Conservation (phyloP, 2,113 vertebrate species). For the Poeciliopsis occidentalis region DNA sequence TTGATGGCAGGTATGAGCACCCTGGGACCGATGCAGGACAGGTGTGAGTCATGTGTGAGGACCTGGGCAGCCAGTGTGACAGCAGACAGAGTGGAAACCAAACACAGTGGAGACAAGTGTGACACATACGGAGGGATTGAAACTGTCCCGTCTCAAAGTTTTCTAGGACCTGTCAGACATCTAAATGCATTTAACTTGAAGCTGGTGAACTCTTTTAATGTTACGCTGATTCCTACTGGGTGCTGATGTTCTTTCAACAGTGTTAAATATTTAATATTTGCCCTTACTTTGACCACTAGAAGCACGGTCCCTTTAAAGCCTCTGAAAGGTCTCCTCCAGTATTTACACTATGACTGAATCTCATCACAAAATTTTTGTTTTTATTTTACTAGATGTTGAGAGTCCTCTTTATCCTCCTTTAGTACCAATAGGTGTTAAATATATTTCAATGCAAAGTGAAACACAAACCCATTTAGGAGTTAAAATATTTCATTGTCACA, state of each 20-base stretch:
- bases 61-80: neutral
- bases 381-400: neutral
- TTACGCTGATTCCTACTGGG: neutral
- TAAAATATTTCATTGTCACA: too few relatives aligned
- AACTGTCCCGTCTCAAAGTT: neutral
- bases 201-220: neutral
- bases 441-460: neutral
- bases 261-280: neutral
- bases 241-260: neutral
- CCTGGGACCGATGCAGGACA: neutral
- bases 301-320: neutral
- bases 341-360: neutral
- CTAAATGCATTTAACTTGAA: neutral
- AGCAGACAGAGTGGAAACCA: neutral
- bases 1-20: neutral
- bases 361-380: neutral
- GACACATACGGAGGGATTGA: neutral
- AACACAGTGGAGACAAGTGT: neutral
- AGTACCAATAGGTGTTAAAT: too few relatives aligned
- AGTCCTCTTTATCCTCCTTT: neutral
- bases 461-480: neutral
- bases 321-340: neutral
- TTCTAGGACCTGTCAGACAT: neutral
- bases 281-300: neutral
- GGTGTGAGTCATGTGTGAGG: neutral